phyloP scores from a whole-genome alignment of 2,888 invertebrate genomes.

The Xestobium rufovillosum region DNA sequence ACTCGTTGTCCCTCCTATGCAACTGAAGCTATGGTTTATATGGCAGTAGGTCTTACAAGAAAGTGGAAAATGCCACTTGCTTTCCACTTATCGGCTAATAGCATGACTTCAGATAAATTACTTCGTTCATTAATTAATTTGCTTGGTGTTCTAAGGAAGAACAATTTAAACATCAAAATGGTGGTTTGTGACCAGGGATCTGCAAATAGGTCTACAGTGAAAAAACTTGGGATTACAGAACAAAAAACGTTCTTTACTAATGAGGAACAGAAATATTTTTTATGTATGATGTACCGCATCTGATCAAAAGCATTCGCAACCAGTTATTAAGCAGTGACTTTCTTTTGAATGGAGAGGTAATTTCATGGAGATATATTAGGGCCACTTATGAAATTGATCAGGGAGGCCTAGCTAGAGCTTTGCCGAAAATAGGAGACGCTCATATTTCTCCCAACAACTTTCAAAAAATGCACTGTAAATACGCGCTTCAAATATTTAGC shows the following conservation, averaged over 20 bases:
- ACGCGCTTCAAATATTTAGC: slow-evolving; percentile 2
- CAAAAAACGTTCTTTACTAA: not conserved
- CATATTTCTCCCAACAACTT: not conserved
- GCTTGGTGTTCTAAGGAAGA: not conserved
- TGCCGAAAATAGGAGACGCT: not conserved
- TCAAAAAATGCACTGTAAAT: slow-evolving; percentile 1
- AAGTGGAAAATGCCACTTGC: slow-evolving; percentile 2
- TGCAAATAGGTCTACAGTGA: not conserved
- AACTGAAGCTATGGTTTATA: too few species aligned
- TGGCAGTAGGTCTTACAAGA: not conserved
- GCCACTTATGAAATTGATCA: not conserved
- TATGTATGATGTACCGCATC: slow-evolving; percentile 1
- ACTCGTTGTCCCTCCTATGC: not conserved
- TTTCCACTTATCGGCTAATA: not conserved
- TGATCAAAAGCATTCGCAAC: slow-evolving; percentile 1
- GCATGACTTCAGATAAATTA: not conserved
- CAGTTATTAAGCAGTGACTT: not conserved
- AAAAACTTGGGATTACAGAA: not conserved
- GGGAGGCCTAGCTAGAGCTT: not conserved
- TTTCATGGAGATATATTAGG: not conserved
- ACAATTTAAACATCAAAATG: slow-evolving; percentile 2
- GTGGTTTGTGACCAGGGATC: slow-evolving; percentile 1
- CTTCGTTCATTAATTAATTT: not conserved
- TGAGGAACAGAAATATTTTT: not conserved
- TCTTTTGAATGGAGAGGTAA: not conserved